These are phyloP conservation scores for Oncorhynchus keta DNA, from an alignment of 2,113 vertebrate genomes.

Conservation along the genomic window DNA sequence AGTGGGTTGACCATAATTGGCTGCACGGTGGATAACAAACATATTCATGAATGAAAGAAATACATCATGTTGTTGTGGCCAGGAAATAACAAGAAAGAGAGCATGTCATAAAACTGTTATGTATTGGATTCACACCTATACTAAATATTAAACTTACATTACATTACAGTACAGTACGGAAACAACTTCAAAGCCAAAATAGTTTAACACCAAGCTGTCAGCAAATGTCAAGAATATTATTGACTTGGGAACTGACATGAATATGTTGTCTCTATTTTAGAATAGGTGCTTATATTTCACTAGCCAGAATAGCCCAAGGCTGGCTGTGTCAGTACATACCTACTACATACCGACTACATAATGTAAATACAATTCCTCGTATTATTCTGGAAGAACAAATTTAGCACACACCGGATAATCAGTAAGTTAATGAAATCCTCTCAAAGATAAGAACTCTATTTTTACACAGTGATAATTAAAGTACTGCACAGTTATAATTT, in stretches of 20 bases:
- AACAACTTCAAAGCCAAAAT: too few species aligned
- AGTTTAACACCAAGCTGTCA: too few species aligned
- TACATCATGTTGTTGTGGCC: too few species aligned
- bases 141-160: too few species aligned
- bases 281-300: neutral
- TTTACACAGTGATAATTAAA: slow-evolving; percentile 77
- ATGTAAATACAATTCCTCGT: neutral
- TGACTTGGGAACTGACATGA: neutral
- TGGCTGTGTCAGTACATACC: neutral
- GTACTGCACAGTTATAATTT: slow-evolving; percentile 74
- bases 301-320: neutral
- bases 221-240: slow-evolving; percentile 4
- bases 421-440: slow-evolving; percentile 73
- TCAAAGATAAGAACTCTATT: slow-evolving; percentile 76
- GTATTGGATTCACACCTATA: too few species aligned
- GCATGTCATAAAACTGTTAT: too few species aligned
- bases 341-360: neutral
- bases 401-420: slow-evolving; percentile 35
- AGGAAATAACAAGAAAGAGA: too few species aligned
- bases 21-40: too few species aligned
- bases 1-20: slow-evolving; percentile 59
- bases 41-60: too few species aligned
- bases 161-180: too few species aligned
- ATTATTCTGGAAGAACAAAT: neutral
- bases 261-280: neutral